Evolutionary conservation across 2,888 invertebrate species (phyloP), one percentile per base, ranked within the genome.

Genomic region (Magallana nippona): DNA sequence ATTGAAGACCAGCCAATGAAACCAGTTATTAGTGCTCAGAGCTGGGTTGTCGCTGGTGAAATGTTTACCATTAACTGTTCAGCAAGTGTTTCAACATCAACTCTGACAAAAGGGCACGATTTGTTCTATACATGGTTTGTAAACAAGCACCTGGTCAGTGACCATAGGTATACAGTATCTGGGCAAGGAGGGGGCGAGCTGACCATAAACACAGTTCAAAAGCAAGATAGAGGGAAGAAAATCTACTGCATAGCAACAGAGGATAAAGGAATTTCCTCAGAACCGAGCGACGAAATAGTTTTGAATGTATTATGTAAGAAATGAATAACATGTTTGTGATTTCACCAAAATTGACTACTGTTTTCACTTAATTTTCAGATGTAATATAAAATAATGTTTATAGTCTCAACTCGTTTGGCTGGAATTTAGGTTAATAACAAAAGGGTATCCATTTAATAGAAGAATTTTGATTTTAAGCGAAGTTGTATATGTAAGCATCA

Each of bases 261-360:
- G 27, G 71, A 71, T 11, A 32, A 27, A 27, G 71, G 71, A 27
- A 22, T 71, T 13, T 71, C 22, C 10, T 71, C 71, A 19, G 71
- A 71, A 10, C 71, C 71, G 2, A 71, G 71, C 32, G 27, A 71
- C 27, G 71, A 71, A 32, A 15, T 27, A 15, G 15, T 11, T 1
- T 27, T 71, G 15, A 15, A 71, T 71, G 71, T 71, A 15, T 71
- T 71, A 22, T 71, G 71, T 71, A 71, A 71, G 22, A 71, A 27
- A 27, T 60, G 5, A 44, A 15, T n/a, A 60, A 17, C 19, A 17
- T 60, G 10, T n/a, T 60, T 60, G n/a, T 19, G 1, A 10, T 17
- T 44, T 44, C 5, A 8, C 44, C 44, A 44, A 44, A 27, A 8
- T 44, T 44, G 44, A 44, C 44, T 44, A 44, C 44, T 44, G 44